Conservation (phyloP, 2,113 vertebrate species). For the Lampris megalopsis region DNA sequence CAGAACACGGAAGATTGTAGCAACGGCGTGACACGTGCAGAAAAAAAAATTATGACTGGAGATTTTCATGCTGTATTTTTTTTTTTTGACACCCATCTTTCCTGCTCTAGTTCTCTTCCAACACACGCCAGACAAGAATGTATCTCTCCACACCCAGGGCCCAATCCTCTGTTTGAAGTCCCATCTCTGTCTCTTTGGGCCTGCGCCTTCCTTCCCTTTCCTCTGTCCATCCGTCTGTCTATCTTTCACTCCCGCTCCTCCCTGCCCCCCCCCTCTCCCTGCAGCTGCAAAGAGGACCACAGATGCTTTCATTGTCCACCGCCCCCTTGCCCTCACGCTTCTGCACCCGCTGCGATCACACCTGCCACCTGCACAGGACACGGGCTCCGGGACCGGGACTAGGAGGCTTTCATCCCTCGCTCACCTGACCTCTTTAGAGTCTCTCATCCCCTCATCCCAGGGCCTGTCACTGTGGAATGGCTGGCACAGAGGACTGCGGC, state of each 20-base stretch:
- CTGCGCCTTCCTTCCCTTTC: constrained; percentile 66
- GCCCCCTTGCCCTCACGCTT: constrained; percentile 67
- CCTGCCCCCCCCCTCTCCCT: constrained; percentile 65
- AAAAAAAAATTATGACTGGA: constrained; percentile 10
- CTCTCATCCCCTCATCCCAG: constrained; percentile 63
- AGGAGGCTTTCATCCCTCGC: constrained; percentile 74
- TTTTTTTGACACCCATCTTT: constrained; percentile 3
- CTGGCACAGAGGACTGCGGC: constrained; percentile 36
- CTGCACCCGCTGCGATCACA: constrained; percentile 78
- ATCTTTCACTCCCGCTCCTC: constrained; percentile 73
- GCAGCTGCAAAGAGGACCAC: constrained; percentile 79
- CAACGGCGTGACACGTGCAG: constrained; percentile 45
- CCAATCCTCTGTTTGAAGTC: constrained; percentile 81
- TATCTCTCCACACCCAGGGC: constrained; percentile 77
- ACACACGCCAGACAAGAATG: constrained; percentile 75
- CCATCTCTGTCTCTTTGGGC: constrained; percentile 66
- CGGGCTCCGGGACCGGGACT: constrained; percentile 51
- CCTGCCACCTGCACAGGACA: constrained; percentile 83
- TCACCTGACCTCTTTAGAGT: constrained; percentile 56
- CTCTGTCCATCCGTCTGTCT: constrained; percentile 48
- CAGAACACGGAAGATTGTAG: constrained; percentile 32
- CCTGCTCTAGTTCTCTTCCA: constrained; percentile 30
- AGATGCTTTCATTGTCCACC: constrained; percentile 79
- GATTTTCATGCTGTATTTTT: constrained; percentile 39
- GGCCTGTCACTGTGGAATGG: constrained; percentile 82